Percentiles rank a stretch among this genome's conserved stretches.
Conservation (phyloP, 2,888 invertebrate genomes). For the Drosophila rellima region DNA sequence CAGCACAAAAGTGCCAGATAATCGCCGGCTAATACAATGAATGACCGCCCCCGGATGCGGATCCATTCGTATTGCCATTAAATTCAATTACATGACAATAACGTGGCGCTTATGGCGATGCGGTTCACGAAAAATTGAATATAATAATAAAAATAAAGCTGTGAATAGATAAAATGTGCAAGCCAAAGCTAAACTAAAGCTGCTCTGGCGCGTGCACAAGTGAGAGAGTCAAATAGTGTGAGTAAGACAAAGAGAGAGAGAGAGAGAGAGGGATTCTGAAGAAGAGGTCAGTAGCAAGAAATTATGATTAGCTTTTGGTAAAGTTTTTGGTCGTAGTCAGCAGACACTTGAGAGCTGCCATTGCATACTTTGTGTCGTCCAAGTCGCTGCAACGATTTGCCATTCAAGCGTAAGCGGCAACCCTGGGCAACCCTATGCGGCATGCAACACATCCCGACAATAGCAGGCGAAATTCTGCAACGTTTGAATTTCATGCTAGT, state of each 20-base stretch:
- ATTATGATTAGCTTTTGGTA: conserved; percentile 76
- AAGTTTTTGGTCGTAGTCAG: conserved; percentile 62
- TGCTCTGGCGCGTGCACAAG: conserved; percentile 40
- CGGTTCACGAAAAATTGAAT: conserved; percentile 72
- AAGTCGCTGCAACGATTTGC: conserved; percentile 31
- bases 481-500: conserved; percentile 63
- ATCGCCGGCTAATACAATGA: conserved; percentile 74
- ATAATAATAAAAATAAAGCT: conserved; percentile 76
- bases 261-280: neutral
- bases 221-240: neutral
- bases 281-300: conserved; percentile 58
- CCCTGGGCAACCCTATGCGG: conserved; percentile 23
- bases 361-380: conserved; percentile 60
- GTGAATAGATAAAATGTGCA: conserved; percentile 63
- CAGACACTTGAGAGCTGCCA: conserved; percentile 61
- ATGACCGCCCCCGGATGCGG: conserved; percentile 67
- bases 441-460: conserved; percentile 45
- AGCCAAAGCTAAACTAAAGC: conserved; percentile 52
- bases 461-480: conserved; percentile 57
- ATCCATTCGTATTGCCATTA: conserved; percentile 74
- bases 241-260: neutral
- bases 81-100: conserved; percentile 82
- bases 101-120: conserved; percentile 76
- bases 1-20: conserved; percentile 73
- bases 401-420: conserved; percentile 43